A percentile compares a stretch with the other conserved stretches of the same genome.
phyloP scores from a whole-genome alignment of 2,797 vertebrate genomes.

The Adrianichthys oophorus region DNA sequence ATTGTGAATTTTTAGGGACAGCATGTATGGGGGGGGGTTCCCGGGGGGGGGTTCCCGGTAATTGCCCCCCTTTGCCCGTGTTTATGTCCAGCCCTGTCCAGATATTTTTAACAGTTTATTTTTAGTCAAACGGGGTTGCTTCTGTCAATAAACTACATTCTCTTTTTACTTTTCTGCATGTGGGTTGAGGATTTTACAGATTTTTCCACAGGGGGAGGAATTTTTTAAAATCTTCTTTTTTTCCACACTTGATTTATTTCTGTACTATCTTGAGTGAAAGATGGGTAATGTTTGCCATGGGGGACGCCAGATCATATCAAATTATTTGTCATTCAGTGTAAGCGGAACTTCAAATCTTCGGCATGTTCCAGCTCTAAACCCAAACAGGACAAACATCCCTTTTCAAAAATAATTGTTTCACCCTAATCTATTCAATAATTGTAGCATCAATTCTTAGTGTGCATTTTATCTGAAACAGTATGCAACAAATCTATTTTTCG shows the following conservation, averaged over 20 bases:
- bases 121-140: neutral
- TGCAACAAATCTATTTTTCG: neutral
- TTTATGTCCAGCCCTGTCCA: too few relatives aligned
- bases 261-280: constrained; percentile 1
- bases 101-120: neutral
- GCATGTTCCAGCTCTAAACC: constrained; percentile 2
- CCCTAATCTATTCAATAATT: constrained; percentile 27
- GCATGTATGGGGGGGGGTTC: too few relatives aligned
- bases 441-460: constrained; percentile 3
- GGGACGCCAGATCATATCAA: constrained; percentile 12
- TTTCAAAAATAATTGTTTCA: constrained; percentile 16
- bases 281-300: constrained; percentile 5
- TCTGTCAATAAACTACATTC: neutral
- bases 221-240: neutral
- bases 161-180: neutral
- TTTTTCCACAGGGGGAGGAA: neutral
- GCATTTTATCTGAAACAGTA: constrained; percentile 6
- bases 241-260: constrained; percentile 5
- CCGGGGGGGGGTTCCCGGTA: too few relatives aligned
- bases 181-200: constrained; percentile 1
- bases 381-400: constrained; percentile 9
- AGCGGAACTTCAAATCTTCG: constrained; percentile 9
- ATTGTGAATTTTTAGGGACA: too few relatives aligned
- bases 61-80: too few relatives aligned
- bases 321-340: constrained; percentile 8